phyloP scores from a whole-genome alignment of 2,113 vertebrate species.

The Ptychochromis oligacanthus region DNA sequence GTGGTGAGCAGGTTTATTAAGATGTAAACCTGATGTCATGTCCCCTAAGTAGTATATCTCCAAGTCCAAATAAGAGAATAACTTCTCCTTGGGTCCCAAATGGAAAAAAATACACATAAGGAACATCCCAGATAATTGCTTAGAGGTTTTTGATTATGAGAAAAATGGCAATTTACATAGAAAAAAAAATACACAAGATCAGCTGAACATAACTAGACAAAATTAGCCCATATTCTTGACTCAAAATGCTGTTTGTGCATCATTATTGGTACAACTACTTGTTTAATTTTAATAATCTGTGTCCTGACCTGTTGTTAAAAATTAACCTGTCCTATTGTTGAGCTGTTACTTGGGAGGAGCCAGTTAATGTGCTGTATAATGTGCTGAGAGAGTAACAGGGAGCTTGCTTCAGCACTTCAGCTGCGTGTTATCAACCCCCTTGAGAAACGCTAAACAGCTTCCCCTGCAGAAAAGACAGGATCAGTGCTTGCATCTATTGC shows the following conservation, averaged over 20 bases:
- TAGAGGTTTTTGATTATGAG: neutral
- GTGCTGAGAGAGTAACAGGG: conserved; percentile 15
- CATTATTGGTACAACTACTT: neutral
- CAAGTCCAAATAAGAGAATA: neutral
- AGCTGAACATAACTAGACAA: neutral
- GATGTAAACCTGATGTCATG: neutral
- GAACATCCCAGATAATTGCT: conserved; percentile 6
- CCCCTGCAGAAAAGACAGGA: conserved; percentile 54
- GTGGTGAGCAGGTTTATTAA: conserved; percentile 11
- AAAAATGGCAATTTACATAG: neutral
- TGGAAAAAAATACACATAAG: neutral
- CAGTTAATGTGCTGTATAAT: conserved; percentile 14
- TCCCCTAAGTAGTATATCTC: conserved; percentile 3
- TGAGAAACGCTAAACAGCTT: conserved; percentile 44
- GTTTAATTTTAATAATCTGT: conserved; percentile 1
- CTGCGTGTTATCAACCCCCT: conserved; percentile 32
- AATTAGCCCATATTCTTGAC: neutral
- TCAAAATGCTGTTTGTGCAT: conserved; percentile 6
- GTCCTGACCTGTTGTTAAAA: conserved; percentile 17
- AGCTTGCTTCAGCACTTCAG: conserved; percentile 60
- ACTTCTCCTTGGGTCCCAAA: neutral
- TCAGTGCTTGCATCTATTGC: conserved; percentile 13
- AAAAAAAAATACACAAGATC: neutral
- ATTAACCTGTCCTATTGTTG: conserved; percentile 1
- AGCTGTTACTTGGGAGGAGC: conserved; percentile 6